Evolutionary conservation across 2,797 vertebrate species (phyloP).

Genomic region (Simalia tracyae): DNA sequence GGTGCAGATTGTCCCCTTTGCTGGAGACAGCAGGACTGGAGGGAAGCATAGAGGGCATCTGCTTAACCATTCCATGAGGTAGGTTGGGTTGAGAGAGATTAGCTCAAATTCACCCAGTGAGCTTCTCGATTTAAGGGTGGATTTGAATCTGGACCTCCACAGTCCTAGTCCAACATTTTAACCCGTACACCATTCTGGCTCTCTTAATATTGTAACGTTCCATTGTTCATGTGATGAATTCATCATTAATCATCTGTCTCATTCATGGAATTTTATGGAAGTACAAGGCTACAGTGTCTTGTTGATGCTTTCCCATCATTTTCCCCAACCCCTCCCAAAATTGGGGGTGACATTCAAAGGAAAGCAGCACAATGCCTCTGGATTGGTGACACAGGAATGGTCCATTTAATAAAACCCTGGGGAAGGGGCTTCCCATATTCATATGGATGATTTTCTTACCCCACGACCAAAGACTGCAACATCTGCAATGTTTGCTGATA

Average conservation of each 20-base stretch:
- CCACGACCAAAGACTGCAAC: background rate
- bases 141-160: background rate
- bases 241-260: background rate
- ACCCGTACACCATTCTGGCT: background rate
- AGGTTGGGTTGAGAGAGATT: background rate
- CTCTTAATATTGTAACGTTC: background rate
- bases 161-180: background rate
- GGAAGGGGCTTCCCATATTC: background rate
- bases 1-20: background rate
- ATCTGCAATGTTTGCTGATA: background rate
- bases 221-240: background rate
- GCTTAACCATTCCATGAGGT: background rate
- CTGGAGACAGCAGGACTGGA: background rate
- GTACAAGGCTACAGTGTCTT: background rate
- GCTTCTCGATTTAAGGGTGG: background rate
- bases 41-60: background rate
- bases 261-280: background rate
- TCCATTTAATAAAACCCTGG: background rate
- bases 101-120: background rate
- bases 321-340: background rate
- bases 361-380: background rate
- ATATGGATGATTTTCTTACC: background rate
- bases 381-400: background rate
- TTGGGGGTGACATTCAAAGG: background rate
- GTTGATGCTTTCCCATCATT: background rate